A percentile compares a stretch with the other conserved stretches of the same genome.
phyloP scores from a whole-genome alignment of 2,113 vertebrate species.

The Xenopus laevis region DNA sequence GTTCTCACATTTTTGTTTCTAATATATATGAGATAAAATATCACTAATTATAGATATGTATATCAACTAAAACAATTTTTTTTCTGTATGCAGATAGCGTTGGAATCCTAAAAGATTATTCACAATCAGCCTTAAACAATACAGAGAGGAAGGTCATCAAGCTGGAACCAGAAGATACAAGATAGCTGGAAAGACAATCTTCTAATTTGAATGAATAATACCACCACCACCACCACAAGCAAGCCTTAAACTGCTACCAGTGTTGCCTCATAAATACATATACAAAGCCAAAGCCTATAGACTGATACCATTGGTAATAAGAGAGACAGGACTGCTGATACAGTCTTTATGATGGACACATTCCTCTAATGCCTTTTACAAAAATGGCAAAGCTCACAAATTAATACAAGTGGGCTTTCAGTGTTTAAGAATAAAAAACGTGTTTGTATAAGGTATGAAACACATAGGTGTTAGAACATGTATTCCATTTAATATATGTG shows the following conservation, averaged over 20 bases:
- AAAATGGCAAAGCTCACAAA: constrained; percentile 62
- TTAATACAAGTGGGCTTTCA: constrained; percentile 67
- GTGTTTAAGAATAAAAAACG: constrained; percentile 82
- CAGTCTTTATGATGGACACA: constrained; percentile 59
- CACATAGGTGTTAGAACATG: constrained; percentile 62
- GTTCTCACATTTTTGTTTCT: too few relatives aligned
- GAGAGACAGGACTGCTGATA: constrained; percentile 54
- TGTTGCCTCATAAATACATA: constrained; percentile 84
- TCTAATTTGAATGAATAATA: constrained; percentile 71
- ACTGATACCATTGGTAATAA: constrained; percentile 57
- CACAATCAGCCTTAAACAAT: constrained; percentile 75
- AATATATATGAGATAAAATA: too few relatives aligned
- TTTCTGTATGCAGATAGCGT: constrained; percentile 70
- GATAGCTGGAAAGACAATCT: constrained; percentile 84
- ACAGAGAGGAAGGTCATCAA: constrained; percentile 89
- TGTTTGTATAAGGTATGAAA: constrained; percentile 74
- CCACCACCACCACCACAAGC: constrained; percentile 64
- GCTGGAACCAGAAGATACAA: constrained; percentile 92
- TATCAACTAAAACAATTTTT: neutral
- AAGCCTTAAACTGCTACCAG: constrained; percentile 93
- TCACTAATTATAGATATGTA: too few relatives aligned
- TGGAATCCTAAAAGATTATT: constrained; percentile 80
- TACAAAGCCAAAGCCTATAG: constrained; percentile 82
- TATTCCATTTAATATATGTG: constrained; percentile 66
- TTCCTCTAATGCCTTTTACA: constrained; percentile 61